Conservation (phyloP, 2,113 vertebrate species). For the Ia io region DNA sequence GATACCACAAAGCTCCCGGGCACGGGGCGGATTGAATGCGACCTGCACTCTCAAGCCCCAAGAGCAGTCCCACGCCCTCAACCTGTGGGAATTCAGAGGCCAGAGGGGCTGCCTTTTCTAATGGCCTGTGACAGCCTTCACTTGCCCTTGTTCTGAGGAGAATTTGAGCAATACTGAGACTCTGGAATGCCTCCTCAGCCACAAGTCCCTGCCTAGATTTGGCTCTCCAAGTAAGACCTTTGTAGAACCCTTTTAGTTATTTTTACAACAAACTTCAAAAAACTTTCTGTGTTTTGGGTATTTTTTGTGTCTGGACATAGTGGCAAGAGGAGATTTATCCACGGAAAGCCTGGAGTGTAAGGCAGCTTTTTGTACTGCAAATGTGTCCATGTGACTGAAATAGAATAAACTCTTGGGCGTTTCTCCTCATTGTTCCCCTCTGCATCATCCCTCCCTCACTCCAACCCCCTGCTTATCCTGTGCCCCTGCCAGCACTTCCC, state of each 20-base stretch:
- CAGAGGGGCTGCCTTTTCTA: background rate
- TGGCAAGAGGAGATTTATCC: conserved; percentile 36
- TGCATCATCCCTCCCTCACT: background rate
- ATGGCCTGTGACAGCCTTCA: background rate
- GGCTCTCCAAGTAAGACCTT: background rate
- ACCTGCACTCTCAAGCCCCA: background rate
- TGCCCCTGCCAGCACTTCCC: background rate
- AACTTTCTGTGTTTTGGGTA: background rate
- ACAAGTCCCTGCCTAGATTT: background rate
- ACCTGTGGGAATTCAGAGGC: background rate
- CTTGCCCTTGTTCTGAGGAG: background rate
- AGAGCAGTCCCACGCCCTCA: background rate
- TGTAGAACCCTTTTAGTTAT: background rate
- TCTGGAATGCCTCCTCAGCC: too few species aligned
- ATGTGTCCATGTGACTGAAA: background rate
- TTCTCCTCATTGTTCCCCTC: background rate
- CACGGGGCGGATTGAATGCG: background rate
- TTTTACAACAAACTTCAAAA: conserved; percentile 55
- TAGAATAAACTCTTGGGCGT: background rate
- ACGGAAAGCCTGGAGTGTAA: conserved; percentile 21
- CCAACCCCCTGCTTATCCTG: background rate
- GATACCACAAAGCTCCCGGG: background rate
- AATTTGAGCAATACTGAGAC: background rate
- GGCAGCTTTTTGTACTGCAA: conserved; percentile 14
- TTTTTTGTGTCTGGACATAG: conserved; percentile 2